phyloP scores from a whole-genome alignment of 2,113 vertebrate species.

The Cynopterus brachyotis region DNA sequence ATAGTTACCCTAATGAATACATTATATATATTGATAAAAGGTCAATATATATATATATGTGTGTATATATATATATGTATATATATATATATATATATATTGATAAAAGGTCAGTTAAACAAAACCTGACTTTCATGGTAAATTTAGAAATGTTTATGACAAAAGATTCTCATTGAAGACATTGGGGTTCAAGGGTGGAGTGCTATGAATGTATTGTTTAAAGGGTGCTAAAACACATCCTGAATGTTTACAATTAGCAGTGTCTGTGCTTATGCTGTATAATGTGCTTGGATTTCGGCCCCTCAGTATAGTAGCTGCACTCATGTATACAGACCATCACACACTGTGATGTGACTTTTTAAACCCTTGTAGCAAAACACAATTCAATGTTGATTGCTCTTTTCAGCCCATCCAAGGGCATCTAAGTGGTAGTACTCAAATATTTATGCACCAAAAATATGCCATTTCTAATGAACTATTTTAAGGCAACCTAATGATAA shows the following conservation, averaged over 20 bases:
- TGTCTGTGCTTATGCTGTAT: neutral
- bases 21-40: neutral
- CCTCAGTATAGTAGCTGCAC: too few species aligned
- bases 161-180: neutral
- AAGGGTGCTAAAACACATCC: neutral
- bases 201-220: neutral
- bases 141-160: slow-evolving; percentile 18
- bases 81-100: neutral
- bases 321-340: neutral
- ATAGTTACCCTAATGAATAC: neutral
- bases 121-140: neutral
- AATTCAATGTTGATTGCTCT: neutral
- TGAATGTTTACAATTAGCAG: neutral
- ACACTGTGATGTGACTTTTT: neutral
- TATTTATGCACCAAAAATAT: neutral
- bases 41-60: neutral
- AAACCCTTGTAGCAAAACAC: neutral
- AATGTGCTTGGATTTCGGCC: neutral
- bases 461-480: neutral
- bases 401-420: neutral
- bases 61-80: neutral
- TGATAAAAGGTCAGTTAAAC: neutral
- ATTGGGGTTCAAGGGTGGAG: neutral
- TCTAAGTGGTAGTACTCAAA: neutral
- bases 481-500: neutral